These are phyloP conservation scores for Diplazon laetatorius DNA, from an alignment of 2,888 invertebrate species.

Conservation along the genomic window DNA sequence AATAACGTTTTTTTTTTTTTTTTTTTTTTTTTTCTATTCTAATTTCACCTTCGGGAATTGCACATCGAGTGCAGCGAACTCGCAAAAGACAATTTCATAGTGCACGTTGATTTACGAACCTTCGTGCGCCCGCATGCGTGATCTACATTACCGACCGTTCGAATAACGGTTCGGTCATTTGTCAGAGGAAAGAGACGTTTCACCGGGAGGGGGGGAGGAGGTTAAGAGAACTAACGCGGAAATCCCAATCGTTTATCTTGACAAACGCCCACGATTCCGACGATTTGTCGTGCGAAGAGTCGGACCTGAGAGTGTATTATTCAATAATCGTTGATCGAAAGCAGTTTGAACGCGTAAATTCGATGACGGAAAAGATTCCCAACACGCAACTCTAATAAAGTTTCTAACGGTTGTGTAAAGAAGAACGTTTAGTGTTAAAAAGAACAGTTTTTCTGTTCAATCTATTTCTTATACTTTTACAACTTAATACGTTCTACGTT, in stretches of 20 bases:
- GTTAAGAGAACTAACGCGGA: slow-evolving; percentile 8
- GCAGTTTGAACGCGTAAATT: slow-evolving; percentile 17
- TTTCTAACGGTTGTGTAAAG: not conserved
- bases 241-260: not conserved
- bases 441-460: too few relatives aligned
- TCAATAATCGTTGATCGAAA: slow-evolving; percentile 30
- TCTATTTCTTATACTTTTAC: too few relatives aligned
- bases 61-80: slow-evolving; percentile 57
- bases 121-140: not conserved
- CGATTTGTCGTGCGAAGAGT: not conserved
- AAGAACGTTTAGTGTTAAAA: too few relatives aligned
- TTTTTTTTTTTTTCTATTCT: slow-evolving; percentile 54
- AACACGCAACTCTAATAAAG: slow-evolving; percentile 35
- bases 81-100: slow-evolving; percentile 53
- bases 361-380: slow-evolving; percentile 11
- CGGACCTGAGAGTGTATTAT: slow-evolving; percentile 32
- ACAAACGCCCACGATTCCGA: not conserved
- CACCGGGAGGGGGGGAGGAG: too few relatives aligned
- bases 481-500: too few relatives aligned
- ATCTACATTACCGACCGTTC: too few relatives aligned
- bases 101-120: not conserved
- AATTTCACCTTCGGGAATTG: slow-evolving; percentile 57
- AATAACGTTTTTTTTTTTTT: slow-evolving; percentile 55
- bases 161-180: too few relatives aligned
- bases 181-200: not conserved